Base-by-base conservation (phyloP, 2,797 vertebrate species). In the Pitangus sulphuratus region DNA sequence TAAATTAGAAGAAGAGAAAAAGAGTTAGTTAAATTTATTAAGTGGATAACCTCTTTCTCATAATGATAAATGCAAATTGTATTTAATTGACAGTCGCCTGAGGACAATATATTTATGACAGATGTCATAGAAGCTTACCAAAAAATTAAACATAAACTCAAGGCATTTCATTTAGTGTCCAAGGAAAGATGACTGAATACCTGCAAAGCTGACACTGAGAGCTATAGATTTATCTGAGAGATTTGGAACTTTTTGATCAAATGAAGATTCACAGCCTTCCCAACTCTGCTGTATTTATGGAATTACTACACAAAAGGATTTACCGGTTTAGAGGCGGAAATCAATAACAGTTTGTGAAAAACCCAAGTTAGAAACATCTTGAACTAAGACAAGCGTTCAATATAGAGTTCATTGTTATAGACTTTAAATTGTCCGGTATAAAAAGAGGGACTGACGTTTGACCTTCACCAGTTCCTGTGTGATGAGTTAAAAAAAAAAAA, bases 281-380 rank as follows among this genome's bases (percentile, higher is more conserved):
- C 61, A 92, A 88, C 57, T 95, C 64, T 91, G 51, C 60, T 95
- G 86, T 96, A 93, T 95, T 97, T 97, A 95, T 95, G 91, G 96
- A 95, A 94, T 96, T 84, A 94, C 82, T 93, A 89, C 56, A 95
- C 8, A 2, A 96, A 96, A 97, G 95, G 84, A 96, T 93, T 93
- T 95, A 97, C 54, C 72, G 74, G 69, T 87, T 69, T 94, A 35
- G 92, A 96, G 72, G 85, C 0, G 3, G 70, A 96, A 95, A 97
- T 98, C 97, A 97, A 95, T 97, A 97, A 31, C 24, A 81, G 88
- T 69, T 90, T 94, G 76, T 84, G 90, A 97, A 96, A 97, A 97
- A 72, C 75, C 64, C 72, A 94, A 89, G 84, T 90, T 90, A 80
- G 80, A 96, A 97, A 96, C 60, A 81, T 87, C 84, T 93, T 95